Evolutionary conservation across 1,140 invertebrate species (phyloP).

Genomic region (Dendrolimus kikuchii): DNA sequence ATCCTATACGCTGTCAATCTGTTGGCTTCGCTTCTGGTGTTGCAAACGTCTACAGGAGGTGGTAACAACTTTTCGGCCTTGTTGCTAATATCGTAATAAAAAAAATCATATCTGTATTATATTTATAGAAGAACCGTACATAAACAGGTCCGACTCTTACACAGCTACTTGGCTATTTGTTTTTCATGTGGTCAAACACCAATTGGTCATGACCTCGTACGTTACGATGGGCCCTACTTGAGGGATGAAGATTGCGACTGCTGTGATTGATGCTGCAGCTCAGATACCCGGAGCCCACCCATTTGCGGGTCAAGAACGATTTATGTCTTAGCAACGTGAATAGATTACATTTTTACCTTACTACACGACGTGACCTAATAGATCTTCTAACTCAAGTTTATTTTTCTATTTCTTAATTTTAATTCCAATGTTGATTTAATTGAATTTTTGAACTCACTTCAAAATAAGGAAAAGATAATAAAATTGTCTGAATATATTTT

Average conservation of each 20-base stretch:
- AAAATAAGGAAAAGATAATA: no score
- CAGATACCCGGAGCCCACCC: not conserved
- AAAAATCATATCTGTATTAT: not conserved
- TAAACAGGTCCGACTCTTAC: not conserved
- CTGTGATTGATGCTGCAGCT: conserved; percentile 15
- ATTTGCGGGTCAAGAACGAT: conserved; percentile 10
- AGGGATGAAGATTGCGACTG: conserved; percentile 7
- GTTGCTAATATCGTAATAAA: no score
- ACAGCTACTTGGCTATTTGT: not conserved
- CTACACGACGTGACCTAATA: not conserved
- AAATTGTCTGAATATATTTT: no score
- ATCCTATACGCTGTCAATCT: no score
- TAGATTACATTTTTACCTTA: not conserved
- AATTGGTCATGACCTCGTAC: conserved; percentile 10
- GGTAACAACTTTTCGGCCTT: no score
- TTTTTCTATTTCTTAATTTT: no score
- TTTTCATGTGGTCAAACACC: conserved; percentile 16
- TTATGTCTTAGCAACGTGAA: conserved; percentile 10
- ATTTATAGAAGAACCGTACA: conserved; percentile 6
- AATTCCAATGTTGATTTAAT: no score
- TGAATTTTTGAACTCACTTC: no score
- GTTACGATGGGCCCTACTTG: not conserved
- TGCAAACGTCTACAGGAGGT: no score
- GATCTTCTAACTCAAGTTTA: no score
- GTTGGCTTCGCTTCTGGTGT: no score